A percentile compares a stretch with the other conserved stretches of the same genome.
These are phyloP conservation scores for Terrapene triunguis DNA, from an alignment of 2,113 vertebrate genomes.

Conservation along the genomic window DNA sequence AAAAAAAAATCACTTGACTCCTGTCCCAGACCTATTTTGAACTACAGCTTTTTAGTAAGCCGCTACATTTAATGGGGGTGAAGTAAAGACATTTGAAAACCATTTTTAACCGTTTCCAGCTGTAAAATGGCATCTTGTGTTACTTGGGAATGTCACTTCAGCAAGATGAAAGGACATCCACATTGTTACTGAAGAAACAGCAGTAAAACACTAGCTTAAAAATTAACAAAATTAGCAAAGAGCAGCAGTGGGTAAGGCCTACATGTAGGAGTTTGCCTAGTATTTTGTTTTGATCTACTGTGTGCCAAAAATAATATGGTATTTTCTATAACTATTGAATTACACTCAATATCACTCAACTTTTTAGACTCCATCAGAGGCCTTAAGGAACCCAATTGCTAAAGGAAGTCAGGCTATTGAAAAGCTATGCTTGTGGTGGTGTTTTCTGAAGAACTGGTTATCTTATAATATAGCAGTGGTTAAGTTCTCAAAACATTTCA, in stretches of 20 bases:
- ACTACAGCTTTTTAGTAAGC: neutral
- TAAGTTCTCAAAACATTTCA: constrained; percentile 7
- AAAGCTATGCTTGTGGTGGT: constrained; percentile 8
- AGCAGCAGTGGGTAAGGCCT: neutral
- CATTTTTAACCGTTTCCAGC: neutral
- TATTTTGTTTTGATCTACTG: neutral
- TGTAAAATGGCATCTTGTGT: neutral
- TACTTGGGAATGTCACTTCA: neutral
- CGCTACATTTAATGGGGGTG: neutral
- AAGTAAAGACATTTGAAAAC: neutral
- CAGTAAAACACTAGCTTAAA: neutral
- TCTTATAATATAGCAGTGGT: neutral
- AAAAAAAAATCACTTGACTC: neutral
- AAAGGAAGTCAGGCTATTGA: constrained; percentile 43
- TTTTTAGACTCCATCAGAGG: constrained; percentile 29
- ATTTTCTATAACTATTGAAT: neutral
- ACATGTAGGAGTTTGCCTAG: neutral
- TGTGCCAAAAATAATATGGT: neutral
- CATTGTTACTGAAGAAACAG: neutral
- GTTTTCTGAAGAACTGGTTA: neutral
- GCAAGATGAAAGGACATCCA: neutral
- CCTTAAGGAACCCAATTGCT: constrained; percentile 19
- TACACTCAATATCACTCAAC: constrained; percentile 33
- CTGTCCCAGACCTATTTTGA: neutral
- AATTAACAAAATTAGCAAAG: neutral